These are phyloP conservation scores for Gallinago nigripennis DNA, from an alignment of 2,797 vertebrate species.

Conservation along the genomic window DNA sequence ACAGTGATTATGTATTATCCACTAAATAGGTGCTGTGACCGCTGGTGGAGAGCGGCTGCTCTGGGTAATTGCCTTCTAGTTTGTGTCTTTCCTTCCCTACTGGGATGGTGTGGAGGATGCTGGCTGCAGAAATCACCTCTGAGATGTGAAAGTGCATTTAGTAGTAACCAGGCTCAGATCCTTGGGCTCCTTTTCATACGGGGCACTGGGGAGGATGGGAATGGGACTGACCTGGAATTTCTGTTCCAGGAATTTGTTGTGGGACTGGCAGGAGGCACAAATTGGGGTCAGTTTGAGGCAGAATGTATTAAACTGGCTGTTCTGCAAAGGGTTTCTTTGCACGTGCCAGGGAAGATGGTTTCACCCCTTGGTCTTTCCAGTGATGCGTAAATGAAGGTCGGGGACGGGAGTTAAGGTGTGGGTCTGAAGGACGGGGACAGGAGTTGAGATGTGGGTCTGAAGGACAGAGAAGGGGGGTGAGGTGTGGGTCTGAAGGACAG, in stretches of 20 bases:
- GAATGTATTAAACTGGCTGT: not conserved
- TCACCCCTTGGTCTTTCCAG: not conserved
- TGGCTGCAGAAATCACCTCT: not conserved
- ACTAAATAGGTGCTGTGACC: fast-evolving
- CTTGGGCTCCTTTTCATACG: not conserved
- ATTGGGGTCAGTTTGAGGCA: not conserved
- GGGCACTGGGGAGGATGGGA: not conserved
- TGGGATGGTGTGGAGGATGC: not conserved
- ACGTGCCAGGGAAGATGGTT: too few relatives aligned
- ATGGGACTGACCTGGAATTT: not conserved
- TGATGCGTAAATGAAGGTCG: not conserved
- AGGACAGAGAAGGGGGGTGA: too few relatives aligned
- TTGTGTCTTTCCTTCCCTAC: not conserved
- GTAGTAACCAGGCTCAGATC: not conserved
- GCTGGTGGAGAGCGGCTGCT: not conserved
- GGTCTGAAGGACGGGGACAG: too few relatives aligned
- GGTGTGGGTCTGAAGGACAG: too few relatives aligned
- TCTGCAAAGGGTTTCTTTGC: not conserved
- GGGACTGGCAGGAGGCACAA: not conserved
- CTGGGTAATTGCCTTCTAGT: fast-evolving
- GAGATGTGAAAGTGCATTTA: not conserved
- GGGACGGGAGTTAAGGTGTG: too few relatives aligned
- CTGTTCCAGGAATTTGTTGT: fast-evolving
- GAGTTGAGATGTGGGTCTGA: too few relatives aligned
- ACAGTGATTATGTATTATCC: not conserved